Evolutionary conservation across 1,140 invertebrate genomes (phyloP).

Genomic region (Euura lappo): DNA sequence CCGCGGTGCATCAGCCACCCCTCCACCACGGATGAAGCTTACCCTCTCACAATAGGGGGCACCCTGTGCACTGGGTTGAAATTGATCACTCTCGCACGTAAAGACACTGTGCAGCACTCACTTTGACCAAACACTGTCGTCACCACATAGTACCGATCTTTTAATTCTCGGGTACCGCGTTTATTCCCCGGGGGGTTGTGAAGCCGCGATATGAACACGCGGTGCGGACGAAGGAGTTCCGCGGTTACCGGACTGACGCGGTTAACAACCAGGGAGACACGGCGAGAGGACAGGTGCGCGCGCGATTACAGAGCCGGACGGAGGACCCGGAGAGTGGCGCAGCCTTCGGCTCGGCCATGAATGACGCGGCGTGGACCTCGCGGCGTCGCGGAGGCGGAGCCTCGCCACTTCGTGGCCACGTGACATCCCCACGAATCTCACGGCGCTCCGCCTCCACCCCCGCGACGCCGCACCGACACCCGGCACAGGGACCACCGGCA

Average conservation of each 20-base stretch:
- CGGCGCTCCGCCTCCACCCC: constrained; percentile 21
- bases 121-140: neutral
- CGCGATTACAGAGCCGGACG: constrained; percentile 41
- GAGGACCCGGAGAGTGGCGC: constrained; percentile 45
- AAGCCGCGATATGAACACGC: neutral
- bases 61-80: neutral
- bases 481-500: constrained; percentile 16
- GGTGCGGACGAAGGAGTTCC: constrained; percentile 36
- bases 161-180: constrained; percentile 43
- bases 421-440: constrained; percentile 38
- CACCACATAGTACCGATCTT: neutral
- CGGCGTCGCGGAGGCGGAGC: constrained; percentile 41
- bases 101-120: neutral
- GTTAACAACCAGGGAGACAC: constrained; percentile 12
- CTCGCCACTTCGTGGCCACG: constrained; percentile 53
- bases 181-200: constrained; percentile 45
- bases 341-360: constrained; percentile 58
- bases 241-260: constrained; percentile 25
- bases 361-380: constrained; percentile 42
- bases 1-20: constrained; percentile 63
- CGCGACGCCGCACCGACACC: constrained; percentile 29
- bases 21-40: constrained; percentile 47
- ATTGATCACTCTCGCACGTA: neutral
- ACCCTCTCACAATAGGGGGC: neutral
- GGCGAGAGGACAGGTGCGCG: constrained; percentile 34